phyloP scores from a whole-genome alignment of 37 sponge, comb jelly and placozoan species.

The Agelas oroides region DNA sequence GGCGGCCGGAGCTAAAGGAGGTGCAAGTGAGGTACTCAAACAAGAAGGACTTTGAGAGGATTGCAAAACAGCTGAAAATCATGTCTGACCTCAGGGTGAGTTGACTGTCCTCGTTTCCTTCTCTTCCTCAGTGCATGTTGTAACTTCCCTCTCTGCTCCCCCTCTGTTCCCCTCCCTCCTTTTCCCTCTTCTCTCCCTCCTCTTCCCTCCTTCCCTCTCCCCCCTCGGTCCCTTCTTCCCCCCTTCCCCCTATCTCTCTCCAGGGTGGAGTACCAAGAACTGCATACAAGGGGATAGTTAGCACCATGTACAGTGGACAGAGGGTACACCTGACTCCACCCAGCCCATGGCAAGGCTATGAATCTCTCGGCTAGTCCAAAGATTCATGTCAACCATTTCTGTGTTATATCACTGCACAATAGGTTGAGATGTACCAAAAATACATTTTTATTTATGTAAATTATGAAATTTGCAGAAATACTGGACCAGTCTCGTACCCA shows the following conservation, averaged over 20 bases:
- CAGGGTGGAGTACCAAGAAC: constrained; percentile 88
- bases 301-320: constrained; percentile 43
- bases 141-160: not conserved
- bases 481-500: no score
- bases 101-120: not conserved
- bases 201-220: not conserved
- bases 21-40: constrained; percentile 51
- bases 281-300: constrained; percentile 92
- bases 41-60: constrained; percentile 34
- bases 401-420: no score
- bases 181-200: not conserved
- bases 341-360: constrained; percentile 46
- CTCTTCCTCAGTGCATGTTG: no score
- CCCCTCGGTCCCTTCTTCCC: not conserved
- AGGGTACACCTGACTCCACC: constrained; percentile 78
- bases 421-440: no score
- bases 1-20: constrained; percentile 4
- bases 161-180: not conserved
- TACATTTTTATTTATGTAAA: no score
- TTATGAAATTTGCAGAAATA: no score
- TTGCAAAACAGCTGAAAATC: constrained; percentile 62
- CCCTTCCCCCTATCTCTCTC: not conserved
- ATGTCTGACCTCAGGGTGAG: constrained; percentile 82
- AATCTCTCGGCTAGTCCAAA: not conserved
- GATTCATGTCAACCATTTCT: no score